Base-by-base conservation (phyloP, 2,888 invertebrate species). In the Apomyelois bistriatella region DNA sequence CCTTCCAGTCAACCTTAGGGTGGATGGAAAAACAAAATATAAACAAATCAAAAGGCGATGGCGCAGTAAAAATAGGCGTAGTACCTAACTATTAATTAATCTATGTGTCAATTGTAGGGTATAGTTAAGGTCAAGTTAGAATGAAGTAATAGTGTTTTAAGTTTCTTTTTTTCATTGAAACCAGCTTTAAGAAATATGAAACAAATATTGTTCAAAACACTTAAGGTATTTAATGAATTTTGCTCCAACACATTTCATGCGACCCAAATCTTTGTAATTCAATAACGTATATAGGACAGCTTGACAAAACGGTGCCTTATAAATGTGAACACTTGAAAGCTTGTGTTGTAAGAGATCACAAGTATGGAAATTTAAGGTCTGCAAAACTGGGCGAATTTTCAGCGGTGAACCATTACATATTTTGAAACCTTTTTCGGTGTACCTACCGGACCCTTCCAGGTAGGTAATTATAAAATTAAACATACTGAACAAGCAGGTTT, bases 291-390 rank as follows among this genome's bases (percentile, higher is more conserved):
- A 5, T 32, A 32, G 32, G 12, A 38, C 16, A 32, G 6, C 2
- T 13, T 32, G 13, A 46, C 35, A 46, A 35, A 43, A 30, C 12
- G 30, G 30, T 28, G 8, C 7, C 15, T 3, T 46, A 46, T 46
- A 32, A 46, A 46, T 3, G 16, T 46, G 16, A 15, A 46, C 46
- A 16, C 28, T 46, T 46, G n/a, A 46, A 35, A 46, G 46, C 46
- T 30, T 32, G 10, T 1, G 12, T 8, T 46, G 32, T 16, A 13
- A 35, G 32, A 46, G 46, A 46, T 46, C 30, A 46, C 10, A 46
- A 46, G n/a, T 41, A 42, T 42, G 15, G 32, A 41, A 41, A 54
- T 54, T 30, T 47, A 43, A 32, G 32, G 10, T 13, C 30, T 15
- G 10, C 32, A 32, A 32, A 46, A 15, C 32, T 32, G 30, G 13